A percentile compares a stretch with the other conserved stretches of the same genome.
Evolutionary conservation across 2,888 invertebrate genomes (phyloP).

Genomic region (Phengaris arion): DNA sequence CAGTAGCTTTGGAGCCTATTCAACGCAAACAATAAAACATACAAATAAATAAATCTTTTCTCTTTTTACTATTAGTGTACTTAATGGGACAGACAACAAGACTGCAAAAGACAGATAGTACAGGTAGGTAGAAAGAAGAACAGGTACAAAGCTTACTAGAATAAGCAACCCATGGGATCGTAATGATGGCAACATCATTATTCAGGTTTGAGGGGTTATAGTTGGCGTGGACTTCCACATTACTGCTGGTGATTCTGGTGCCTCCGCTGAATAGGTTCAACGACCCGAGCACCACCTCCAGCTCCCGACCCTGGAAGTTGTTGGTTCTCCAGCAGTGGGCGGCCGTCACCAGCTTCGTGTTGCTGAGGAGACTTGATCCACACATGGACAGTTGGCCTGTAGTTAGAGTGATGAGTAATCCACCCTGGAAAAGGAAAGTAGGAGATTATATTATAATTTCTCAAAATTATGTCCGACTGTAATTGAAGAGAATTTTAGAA

Average conservation of each 20-base stretch:
- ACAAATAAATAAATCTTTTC: too few relatives aligned
- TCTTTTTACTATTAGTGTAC: too few relatives aligned
- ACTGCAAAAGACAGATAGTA: too few relatives aligned
- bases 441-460: background rate
- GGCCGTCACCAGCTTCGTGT: conserved; percentile 37
- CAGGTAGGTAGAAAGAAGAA: background rate
- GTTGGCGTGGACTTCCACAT: conserved; percentile 33
- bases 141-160: conserved; percentile 33
- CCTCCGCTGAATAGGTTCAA: conserved; percentile 37
- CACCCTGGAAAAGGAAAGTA: conserved; percentile 31
- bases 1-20: too few relatives aligned
- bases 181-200: conserved; percentile 40
- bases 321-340: conserved; percentile 39
- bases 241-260: conserved; percentile 33
- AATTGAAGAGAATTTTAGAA: too few relatives aligned
- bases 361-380: conserved; percentile 36
- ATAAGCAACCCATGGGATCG: conserved; percentile 31
- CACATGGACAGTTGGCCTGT: conserved; percentile 35
- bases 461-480: too few relatives aligned
- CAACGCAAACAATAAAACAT: too few relatives aligned
- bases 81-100: too few relatives aligned
- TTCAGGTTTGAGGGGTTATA: conserved; percentile 31
- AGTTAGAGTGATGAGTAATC: conserved; percentile 33
- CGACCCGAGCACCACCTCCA: conserved; percentile 39
- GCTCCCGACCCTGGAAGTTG: conserved; percentile 30